Percentiles rank a stretch among this genome's conserved stretches.
Evolutionary conservation across 37 sponge, comb jelly and placozoan genomes (phyloP).

Genomic region (Mnemiopsis leidyi): DNA sequence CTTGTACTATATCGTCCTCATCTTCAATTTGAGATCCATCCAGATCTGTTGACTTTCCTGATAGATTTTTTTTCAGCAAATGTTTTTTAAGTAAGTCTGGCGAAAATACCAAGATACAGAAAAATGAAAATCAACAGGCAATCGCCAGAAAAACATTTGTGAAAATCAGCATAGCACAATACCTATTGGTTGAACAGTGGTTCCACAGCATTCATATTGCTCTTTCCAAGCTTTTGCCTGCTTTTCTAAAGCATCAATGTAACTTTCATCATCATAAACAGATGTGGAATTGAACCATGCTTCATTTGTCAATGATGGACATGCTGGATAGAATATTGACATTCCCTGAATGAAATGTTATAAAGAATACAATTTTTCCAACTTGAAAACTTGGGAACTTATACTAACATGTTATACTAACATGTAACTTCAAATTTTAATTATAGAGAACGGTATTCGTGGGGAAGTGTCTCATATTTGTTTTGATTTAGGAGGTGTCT

Average conservation of each 20-base stretch:
- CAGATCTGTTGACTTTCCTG: slow-evolving; percentile 50
- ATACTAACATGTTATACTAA: no score
- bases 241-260: slow-evolving; percentile 31
- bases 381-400: no score
- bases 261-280: slow-evolving; percentile 47
- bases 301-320: neutral
- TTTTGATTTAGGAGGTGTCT: no score
- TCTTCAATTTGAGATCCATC: slow-evolving; percentile 57
- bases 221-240: slow-evolving; percentile 29
- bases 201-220: slow-evolving; percentile 36
- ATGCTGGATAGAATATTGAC: slow-evolving; percentile 1
- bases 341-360: no score
- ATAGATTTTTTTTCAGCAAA: no score
- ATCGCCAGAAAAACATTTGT: neutral
- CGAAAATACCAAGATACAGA: no score
- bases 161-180: neutral
- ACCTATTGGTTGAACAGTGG: slow-evolving; percentile 49
- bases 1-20: slow-evolving; percentile 45
- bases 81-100: no score
- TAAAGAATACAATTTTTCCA: no score
- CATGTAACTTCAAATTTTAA: no score
- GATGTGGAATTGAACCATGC: slow-evolving; percentile 53
- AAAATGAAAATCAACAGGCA: no score
- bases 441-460: no score
- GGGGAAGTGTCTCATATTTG: no score